phyloP scores from a whole-genome alignment of 2,113 vertebrate genomes.

The Murina feae region DNA sequence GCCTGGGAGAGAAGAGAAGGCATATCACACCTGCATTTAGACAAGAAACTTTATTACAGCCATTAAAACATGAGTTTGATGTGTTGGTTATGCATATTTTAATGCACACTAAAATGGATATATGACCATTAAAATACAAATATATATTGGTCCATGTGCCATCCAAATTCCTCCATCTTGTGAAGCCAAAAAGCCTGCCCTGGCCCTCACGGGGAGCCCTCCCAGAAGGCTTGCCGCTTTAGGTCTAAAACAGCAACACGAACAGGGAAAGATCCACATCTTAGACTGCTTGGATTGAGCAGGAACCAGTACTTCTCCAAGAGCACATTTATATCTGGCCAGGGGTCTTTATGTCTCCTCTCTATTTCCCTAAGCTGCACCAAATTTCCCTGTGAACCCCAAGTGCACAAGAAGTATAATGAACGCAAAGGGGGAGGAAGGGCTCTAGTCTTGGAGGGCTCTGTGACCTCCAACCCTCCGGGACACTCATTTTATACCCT shows the following conservation, averaged over 20 bases:
- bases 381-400: neutral
- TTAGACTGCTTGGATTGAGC: neutral
- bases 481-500: neutral
- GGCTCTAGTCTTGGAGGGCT: neutral
- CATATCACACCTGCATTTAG: conserved; percentile 34
- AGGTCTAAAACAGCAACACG: neutral
- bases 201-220: neutral
- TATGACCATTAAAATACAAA: neutral
- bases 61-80: conserved; percentile 25
- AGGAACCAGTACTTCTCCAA: neutral
- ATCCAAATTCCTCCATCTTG: neutral
- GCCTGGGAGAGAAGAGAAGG: neutral
- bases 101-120: conserved; percentile 34
- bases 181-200: neutral
- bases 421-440: neutral
- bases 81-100: conserved; percentile 13
- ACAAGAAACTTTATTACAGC: conserved; percentile 25
- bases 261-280: neutral
- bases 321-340: neutral
- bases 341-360: neutral
- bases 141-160: neutral
- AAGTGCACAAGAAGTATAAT: neutral
- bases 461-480: neutral
- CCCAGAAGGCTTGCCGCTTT: neutral
- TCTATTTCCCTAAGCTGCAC: neutral